These are phyloP conservation scores for Zaprionus ghesquierei DNA, from an alignment of 1,140 invertebrate genomes.

Conservation along the genomic window DNA sequence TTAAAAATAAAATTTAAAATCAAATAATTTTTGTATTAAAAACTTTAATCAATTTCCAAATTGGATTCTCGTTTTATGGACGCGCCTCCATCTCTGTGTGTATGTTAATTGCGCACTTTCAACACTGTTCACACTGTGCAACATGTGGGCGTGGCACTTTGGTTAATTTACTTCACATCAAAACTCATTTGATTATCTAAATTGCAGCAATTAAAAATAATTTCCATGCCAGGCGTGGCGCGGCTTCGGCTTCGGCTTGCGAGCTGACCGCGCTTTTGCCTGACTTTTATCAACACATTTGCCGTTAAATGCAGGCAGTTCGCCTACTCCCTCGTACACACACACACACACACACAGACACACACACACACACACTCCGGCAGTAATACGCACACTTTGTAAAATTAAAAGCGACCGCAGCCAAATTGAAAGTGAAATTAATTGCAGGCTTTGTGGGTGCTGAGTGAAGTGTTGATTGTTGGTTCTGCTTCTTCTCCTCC, in stretches of 20 bases:
- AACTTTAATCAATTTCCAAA: not conserved
- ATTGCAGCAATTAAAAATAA: constrained; percentile 78
- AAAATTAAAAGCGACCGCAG: constrained; percentile 53
- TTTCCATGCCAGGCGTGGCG: constrained; percentile 58
- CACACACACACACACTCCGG: not conserved
- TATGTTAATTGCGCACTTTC: constrained; percentile 31
- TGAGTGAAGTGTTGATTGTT: constrained; percentile 22
- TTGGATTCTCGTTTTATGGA: not conserved
- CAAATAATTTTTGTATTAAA: not conserved
- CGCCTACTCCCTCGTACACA: constrained; percentile 7
- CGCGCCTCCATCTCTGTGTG: not conserved
- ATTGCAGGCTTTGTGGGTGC: constrained; percentile 63
- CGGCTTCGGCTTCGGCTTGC: not conserved
- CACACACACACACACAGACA: constrained; percentile 4
- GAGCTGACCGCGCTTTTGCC: constrained; percentile 1
- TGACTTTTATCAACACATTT: constrained; percentile 47
- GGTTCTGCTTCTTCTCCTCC: not conserved
- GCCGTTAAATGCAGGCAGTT: constrained; percentile 54
- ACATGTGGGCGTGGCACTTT: constrained; percentile 27
- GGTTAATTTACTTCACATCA: constrained; percentile 56
- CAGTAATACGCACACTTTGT: constrained; percentile 5
- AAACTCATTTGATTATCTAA: constrained; percentile 80
- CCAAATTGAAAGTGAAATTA: constrained; percentile 82
- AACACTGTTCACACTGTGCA: constrained; percentile 16
- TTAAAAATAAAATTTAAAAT: no score